Evolutionary conservation across 2,113 vertebrate genomes (phyloP).

Genomic region (Shinisaurus crocodilurus): DNA sequence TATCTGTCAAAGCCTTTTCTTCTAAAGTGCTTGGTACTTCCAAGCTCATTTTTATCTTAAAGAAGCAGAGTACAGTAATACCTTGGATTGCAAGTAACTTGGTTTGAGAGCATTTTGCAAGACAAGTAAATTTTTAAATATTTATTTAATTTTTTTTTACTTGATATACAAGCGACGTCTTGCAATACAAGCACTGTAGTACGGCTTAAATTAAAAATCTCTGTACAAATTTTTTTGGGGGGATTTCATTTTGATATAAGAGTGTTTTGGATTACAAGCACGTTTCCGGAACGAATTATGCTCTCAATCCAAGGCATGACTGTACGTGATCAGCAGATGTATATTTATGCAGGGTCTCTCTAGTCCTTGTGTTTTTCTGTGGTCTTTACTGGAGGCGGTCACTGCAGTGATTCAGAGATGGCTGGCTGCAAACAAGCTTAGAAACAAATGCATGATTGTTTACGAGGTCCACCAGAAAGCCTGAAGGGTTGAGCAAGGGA

Average conservation of each 20-base stretch:
- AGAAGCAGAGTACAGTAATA: neutral
- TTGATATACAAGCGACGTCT: too few species aligned
- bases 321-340: neutral
- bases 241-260: too few species aligned
- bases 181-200: too few species aligned
- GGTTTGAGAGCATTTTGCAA: too few species aligned
- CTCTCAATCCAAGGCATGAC: too few species aligned
- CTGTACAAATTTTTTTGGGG: too few species aligned
- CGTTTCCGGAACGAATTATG: too few species aligned
- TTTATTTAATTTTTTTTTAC: too few species aligned
- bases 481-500: neutral
- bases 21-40: neutral
- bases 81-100: too few species aligned
- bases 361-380: rapidly evolving
- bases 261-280: too few species aligned
- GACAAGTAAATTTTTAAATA: too few species aligned
- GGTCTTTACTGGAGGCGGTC: neutral
- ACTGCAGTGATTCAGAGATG: neutral
- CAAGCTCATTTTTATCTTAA: neutral
- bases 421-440: neutral
- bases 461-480: neutral
- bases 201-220: too few species aligned
- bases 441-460: conserved; percentile 19
- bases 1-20: neutral
- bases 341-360: neutral